Evolutionary conservation across 2,888 invertebrate species (phyloP).

Genomic region (Eledona agricola): DNA sequence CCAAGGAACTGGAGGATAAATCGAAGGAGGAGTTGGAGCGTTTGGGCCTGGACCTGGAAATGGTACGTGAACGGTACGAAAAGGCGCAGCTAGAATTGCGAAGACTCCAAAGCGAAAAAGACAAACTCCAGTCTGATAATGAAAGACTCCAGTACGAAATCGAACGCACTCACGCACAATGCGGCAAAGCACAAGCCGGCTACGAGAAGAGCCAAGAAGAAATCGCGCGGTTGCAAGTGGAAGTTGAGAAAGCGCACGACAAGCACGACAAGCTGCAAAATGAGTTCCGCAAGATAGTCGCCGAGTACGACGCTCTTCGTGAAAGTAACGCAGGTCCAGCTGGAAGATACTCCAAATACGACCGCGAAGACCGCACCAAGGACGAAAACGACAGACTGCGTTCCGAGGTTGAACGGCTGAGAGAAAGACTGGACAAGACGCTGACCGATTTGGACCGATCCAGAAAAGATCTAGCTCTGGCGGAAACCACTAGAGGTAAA

Average conservation of each 20-base stretch:
- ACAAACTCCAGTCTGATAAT: slow-evolving; percentile 83
- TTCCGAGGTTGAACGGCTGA: slow-evolving; percentile 81
- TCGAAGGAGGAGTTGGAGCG: slow-evolving; percentile 85
- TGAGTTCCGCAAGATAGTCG: slow-evolving; percentile 83
- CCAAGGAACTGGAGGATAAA: slow-evolving; percentile 91
- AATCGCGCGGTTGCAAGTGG: slow-evolving; percentile 83
- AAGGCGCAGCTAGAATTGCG: slow-evolving; percentile 87
- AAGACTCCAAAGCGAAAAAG: slow-evolving; percentile 83
- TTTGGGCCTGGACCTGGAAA: slow-evolving; percentile 81
- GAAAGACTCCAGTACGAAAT: slow-evolving; percentile 87
- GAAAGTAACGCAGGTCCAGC: slow-evolving; percentile 76
- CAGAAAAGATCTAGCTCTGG: slow-evolving; percentile 78
- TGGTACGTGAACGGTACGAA: slow-evolving; percentile 88
- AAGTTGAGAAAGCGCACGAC: slow-evolving; percentile 90
- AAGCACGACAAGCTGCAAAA: slow-evolving; percentile 86
- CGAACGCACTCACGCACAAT: slow-evolving; percentile 86
- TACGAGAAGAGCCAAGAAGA: slow-evolving; percentile 92
- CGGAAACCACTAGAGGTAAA: slow-evolving; percentile 81
- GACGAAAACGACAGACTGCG: slow-evolving; percentile 82
- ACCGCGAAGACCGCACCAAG: slow-evolving; percentile 73
- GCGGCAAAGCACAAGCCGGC: slow-evolving; percentile 83
- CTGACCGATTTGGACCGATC: slow-evolving; percentile 81
- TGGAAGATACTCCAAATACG: slow-evolving; percentile 78
- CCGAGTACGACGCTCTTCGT: slow-evolving; percentile 79
- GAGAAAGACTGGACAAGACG: slow-evolving; percentile 82